Conservation (phyloP, 37 sponge, comb jelly and placozoan genomes). For the Tethya wilhelma region DNA sequence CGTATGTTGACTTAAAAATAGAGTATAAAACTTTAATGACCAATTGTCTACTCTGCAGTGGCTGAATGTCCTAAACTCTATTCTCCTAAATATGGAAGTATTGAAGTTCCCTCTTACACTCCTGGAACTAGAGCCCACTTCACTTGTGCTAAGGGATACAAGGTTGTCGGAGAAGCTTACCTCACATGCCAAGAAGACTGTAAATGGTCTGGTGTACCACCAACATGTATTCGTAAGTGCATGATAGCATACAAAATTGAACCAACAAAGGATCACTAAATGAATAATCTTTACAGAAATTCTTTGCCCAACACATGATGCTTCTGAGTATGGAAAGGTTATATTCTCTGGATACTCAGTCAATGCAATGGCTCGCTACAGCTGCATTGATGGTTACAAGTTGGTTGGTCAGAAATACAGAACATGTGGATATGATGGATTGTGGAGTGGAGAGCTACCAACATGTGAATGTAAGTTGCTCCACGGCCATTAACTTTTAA, state of each 20-base stretch:
- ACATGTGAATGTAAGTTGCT: slow-evolving; percentile 9
- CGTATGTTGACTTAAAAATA: background rate
- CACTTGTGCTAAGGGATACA: slow-evolving; percentile 36
- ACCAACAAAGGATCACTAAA: background rate
- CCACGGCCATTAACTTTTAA: background rate
- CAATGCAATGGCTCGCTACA: slow-evolving; percentile 12
- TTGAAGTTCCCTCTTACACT: background rate
- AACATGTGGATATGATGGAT: slow-evolving; percentile 6
- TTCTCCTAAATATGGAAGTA: slow-evolving; percentile 1
- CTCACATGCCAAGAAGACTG: background rate
- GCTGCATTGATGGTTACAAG: slow-evolving; percentile 27
- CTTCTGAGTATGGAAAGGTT: background rate
- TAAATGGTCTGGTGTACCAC: slow-evolving; percentile 3
- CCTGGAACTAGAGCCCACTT: slow-evolving; percentile 21
- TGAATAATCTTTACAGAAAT: background rate
- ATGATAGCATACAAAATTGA: background rate
- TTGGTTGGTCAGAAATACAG: slow-evolving; percentile 3
- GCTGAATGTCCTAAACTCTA: background rate
- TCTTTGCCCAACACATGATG: background rate
- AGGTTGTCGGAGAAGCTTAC: background rate
- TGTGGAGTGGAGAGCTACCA: slow-evolving; percentile 18
- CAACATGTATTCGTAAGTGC: slow-evolving; percentile 17
- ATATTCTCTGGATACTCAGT: background rate
- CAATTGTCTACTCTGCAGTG: background rate
- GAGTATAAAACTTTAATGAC: background rate